phyloP scores from a whole-genome alignment of 2,113 vertebrate species.

The Heteronetta atricapilla region DNA sequence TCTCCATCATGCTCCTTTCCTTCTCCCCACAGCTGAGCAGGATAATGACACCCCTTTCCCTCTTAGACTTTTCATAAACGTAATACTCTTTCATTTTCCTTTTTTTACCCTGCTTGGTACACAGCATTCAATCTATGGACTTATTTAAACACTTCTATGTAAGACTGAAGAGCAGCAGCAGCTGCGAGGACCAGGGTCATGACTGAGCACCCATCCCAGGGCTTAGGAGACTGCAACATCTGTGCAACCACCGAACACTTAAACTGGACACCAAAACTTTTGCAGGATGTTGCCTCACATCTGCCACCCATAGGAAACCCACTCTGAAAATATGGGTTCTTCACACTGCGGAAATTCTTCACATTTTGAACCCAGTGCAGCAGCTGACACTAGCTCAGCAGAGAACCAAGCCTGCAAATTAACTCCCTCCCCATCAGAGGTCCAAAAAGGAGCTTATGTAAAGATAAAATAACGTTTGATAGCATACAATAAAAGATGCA shows the following conservation, averaged over 20 bases:
- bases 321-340: neutral
- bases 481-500: neutral
- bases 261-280: neutral
- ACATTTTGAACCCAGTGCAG: neutral
- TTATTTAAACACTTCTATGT: slow-evolving; percentile 7
- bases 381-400: fast-evolving
- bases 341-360: neutral
- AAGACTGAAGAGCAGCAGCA: neutral
- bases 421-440: neutral
- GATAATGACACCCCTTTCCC: neutral
- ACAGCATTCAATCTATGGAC: neutral
- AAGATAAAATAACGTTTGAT: neutral
- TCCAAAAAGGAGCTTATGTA: neutral
- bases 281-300: neutral
- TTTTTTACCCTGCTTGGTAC: neutral
- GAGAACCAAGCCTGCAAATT: neutral
- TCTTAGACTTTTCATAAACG: neutral
- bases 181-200: neutral
- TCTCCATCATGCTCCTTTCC: neutral
- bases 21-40: neutral
- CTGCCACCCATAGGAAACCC: neutral
- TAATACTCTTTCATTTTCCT: neutral
- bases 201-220: neutral
- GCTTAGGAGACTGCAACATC: too few relatives aligned
- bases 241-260: neutral